Evolutionary conservation across 2,888 invertebrate genomes (phyloP), one percentile per base, ranked within the genome.

Genomic region (Lycaena phlaeas): DNA sequence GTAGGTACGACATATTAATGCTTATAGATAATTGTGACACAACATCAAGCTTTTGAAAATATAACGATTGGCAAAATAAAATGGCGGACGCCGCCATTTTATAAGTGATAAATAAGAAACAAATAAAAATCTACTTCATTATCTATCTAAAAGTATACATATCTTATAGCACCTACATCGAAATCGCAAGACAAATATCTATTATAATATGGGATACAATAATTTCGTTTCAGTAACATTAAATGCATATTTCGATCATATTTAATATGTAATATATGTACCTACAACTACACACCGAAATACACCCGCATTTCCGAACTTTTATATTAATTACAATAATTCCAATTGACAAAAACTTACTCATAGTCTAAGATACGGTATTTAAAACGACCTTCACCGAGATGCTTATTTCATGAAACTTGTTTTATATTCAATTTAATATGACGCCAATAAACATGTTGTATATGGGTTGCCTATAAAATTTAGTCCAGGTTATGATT

Each of bases 1-100:
- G 47, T 45, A 43, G 40, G 40, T 49, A 46, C 44, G 28, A 38
- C 41, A 28, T 36, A 34, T 9, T 22, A 17, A 22, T 7, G 9
- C 22, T 22, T 22, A 22, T 22, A 5, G 18, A 18, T 18, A 22
- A 22, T 22, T 7, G 9, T 22, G 22, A 17, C 11, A 31, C 31
- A 15, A 31, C 18, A 6, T 10, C 11, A 17, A 27, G 27, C 14
- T 3, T 7, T 25, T n/a, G 2, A 27, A 27, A 10, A 12, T 2
- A 27, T 9, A 2, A n/a, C n/a, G n/a, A 27, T 6, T 27, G 2
- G 25, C 25, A n/a, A 25, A 25, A 5, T 6, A 27, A 27, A 27
- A 27, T 22, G 22, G 22, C 5, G 4, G 22, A 22, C 6, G 5
- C 22, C 3, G 22, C 22, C 22, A 22, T 18, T 18, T n/a, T n/a